Base-by-base conservation (phyloP, 2,113 vertebrate genomes). In the Epinephelus moara region DNA sequence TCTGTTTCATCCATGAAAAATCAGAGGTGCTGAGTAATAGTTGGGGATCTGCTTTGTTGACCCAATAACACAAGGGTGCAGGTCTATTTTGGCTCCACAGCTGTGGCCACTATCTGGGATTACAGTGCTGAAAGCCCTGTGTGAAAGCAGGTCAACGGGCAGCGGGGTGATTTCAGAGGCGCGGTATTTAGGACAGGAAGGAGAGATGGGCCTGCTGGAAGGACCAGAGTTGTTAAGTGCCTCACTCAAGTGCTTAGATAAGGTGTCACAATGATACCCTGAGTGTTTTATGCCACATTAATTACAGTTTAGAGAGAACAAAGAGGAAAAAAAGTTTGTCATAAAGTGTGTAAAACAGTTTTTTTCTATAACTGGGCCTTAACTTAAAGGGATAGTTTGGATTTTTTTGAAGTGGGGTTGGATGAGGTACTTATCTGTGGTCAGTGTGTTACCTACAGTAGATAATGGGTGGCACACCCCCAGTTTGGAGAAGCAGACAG, bases 1-100 rank as follows among this genome's bases (percentile, higher is more conserved):
- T 71, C n/a, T 23, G 9, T 70, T 73, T 49, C 50, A 81, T 80
- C 52, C 30, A 4, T 67, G 23, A 80, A 62, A 84, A 81, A 56
- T 75, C 66, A 74, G 50, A 88, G 84, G 75, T 92, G 92, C 93
- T 94, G 75, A 91, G 85, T 93, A 88, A 94, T 83, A 81, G 70
- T 80, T 3, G 73, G 60, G 82, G 81, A 74, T 73, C 57, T 84
- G 70, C 80, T 73, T 23, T 52, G 67, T 72, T 91, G 91, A 91
- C 87, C 90, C 75, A 83, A 75, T 93, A 92, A 85, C 57, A 67
- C n/a, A 27, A 89, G 88, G 88, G 82, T 82, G 62, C 69, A 56
- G 52, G 63, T 76, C 93, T 95, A 94, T 95, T 95, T 95, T 91
- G 89, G 92, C 74, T 66, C 47, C 80, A 83, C 92, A 95, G 90